phyloP scores from a whole-genome alignment of 2,797 vertebrate genomes.

The Zonotrichia albicollis region DNA sequence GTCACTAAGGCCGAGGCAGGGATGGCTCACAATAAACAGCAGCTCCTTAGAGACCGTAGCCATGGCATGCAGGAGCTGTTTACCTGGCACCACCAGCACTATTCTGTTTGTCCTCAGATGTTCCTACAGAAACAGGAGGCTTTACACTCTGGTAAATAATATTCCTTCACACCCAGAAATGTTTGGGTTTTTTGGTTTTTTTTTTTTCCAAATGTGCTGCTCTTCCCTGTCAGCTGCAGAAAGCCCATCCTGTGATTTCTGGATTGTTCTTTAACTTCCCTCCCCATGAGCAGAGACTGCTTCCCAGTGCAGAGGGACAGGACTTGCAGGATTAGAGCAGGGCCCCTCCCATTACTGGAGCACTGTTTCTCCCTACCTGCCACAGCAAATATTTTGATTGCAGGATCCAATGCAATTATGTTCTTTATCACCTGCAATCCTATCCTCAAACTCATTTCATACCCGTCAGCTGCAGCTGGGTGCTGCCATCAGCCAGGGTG shows the following conservation, averaged over 20 bases:
- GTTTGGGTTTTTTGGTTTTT: background rate
- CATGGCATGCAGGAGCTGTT: slow-evolving; percentile 60
- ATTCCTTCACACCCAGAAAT: background rate
- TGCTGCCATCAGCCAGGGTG: background rate
- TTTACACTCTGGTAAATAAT: slow-evolving; percentile 32
- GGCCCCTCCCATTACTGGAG: background rate
- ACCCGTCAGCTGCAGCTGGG: background rate
- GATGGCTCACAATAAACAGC: slow-evolving; percentile 65
- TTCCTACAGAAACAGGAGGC: slow-evolving; percentile 53
- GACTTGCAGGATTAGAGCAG: background rate
- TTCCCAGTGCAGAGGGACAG: slow-evolving; percentile 16
- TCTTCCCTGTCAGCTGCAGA: background rate
- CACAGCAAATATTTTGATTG: background rate
- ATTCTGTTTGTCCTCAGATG: slow-evolving; percentile 48
- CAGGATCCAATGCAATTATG: background rate
- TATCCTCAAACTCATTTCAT: background rate
- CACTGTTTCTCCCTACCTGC: background rate
- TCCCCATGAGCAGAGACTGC: slow-evolving; percentile 3
- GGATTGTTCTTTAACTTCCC: slow-evolving; percentile 2
- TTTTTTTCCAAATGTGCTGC: background rate
- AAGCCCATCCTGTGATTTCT: background rate
- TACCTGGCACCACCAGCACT: slow-evolving; percentile 59
- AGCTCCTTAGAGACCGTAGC: slow-evolving; percentile 77
- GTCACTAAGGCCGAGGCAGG: slow-evolving; percentile 41
- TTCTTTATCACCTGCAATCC: background rate